phyloP scores from a whole-genome alignment of 23 tunicate species.

The Diplosoma virens region DNA sequence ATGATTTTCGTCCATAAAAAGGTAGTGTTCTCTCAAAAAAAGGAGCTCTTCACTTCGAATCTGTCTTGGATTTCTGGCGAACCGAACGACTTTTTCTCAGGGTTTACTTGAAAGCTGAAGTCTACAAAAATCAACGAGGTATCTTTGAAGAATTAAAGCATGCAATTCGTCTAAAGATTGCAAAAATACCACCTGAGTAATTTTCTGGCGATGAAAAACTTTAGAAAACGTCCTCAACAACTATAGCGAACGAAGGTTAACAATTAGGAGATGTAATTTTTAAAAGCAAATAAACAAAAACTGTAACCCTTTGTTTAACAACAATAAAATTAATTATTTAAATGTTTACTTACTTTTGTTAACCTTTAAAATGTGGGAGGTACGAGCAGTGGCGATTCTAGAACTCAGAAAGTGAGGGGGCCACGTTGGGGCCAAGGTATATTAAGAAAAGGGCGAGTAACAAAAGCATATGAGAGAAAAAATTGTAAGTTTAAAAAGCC shows the following conservation, averaged over 20 bases:
- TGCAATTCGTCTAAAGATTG: background rate
- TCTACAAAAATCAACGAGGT: background rate
- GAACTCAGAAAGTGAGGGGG: too few relatives aligned
- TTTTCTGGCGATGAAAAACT: background rate
- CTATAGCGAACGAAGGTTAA: background rate
- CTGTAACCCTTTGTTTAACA: background rate
- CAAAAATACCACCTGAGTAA: background rate
- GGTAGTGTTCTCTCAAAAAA: too few relatives aligned
- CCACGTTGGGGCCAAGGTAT: too few relatives aligned
- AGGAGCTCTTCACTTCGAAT: too few relatives aligned
- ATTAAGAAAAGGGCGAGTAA: too few relatives aligned
- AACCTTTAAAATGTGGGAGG: background rate
- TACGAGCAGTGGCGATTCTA: too few relatives aligned
- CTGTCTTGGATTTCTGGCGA: too few relatives aligned
- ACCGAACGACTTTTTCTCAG: background rate
- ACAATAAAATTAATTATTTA: background rate
- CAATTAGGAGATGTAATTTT: background rate
- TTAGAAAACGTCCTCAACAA: background rate
- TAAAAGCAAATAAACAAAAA: background rate
- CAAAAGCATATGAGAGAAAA: too few relatives aligned
- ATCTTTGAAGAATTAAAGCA: background rate
- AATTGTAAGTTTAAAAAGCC: too few relatives aligned
- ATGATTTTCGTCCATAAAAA: too few relatives aligned
- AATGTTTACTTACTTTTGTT: background rate
- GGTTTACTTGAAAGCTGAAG: background rate